Evolutionary conservation across 2,113 vertebrate species (phyloP).

Genomic region (Melierax canorus): DNA sequence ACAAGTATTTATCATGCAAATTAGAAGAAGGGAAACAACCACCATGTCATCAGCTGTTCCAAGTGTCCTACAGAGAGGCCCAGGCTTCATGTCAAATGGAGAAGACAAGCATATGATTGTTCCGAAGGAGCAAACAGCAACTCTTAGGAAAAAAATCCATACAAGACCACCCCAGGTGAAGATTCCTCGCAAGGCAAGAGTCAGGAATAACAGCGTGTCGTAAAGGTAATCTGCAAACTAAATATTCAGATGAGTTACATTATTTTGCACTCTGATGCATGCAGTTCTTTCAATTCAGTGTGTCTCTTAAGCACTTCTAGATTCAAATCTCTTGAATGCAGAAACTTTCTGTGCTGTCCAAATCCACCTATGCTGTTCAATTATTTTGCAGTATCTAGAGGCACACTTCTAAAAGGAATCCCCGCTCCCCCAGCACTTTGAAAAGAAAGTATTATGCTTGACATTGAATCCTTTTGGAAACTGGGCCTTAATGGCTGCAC

Average conservation of each 20-base stretch:
- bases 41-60: slow-evolving; percentile 76
- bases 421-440: not conserved
- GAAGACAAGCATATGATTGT: slow-evolving; percentile 71
- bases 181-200: slow-evolving; percentile 62
- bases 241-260: not conserved
- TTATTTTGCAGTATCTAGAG: not conserved
- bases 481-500: not conserved
- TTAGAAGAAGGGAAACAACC: slow-evolving; percentile 79
- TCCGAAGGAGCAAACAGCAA: slow-evolving; percentile 76
- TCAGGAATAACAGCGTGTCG: slow-evolving; percentile 70
- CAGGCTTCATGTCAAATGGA: slow-evolving; percentile 56
- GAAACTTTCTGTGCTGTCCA: not conserved
- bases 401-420: not conserved
- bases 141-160: slow-evolving; percentile 76
- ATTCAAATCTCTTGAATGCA: not conserved
- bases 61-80: slow-evolving; percentile 71
- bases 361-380: rapidly evolving
- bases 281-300: not conserved
- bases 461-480: not conserved
- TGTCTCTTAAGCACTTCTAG: not conserved
- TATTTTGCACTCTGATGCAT: not conserved
- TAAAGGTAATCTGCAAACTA: slow-evolving; percentile 81
- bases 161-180: slow-evolving; percentile 74
- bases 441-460: not conserved
- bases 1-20: slow-evolving; percentile 78